phyloP scores from a whole-genome alignment of 2,797 vertebrate species.

The Tiaroga cobitis region DNA sequence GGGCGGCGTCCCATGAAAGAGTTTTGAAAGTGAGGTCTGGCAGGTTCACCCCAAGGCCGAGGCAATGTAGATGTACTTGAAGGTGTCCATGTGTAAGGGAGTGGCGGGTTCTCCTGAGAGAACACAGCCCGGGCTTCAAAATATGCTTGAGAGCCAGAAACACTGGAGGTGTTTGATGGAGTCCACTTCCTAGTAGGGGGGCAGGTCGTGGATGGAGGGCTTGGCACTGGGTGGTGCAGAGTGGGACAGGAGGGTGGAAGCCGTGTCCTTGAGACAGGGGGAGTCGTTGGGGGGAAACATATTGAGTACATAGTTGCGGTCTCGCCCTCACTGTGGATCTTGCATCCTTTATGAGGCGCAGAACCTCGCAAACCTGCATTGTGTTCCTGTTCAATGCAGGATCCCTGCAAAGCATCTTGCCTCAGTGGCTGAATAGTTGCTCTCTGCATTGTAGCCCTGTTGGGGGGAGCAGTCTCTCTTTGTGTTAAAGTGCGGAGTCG shows the following conservation, averaged over 20 bases:
- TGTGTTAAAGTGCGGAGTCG: slow-evolving; percentile 79
- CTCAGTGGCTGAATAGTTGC: slow-evolving; percentile 41
- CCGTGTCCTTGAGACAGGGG: slow-evolving; percentile 75
- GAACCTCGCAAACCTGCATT: slow-evolving; percentile 26
- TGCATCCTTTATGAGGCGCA: slow-evolving; percentile 52
- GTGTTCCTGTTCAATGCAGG: slow-evolving; percentile 29
- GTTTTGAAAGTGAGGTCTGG: slow-evolving; percentile 68
- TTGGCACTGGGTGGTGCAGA: slow-evolving; percentile 66
- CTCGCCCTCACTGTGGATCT: slow-evolving; percentile 61
- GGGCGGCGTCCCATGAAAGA: slow-evolving; percentile 71
- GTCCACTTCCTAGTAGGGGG: slow-evolving; percentile 49
- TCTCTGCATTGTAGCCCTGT: slow-evolving; percentile 64
- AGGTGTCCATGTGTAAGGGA: slow-evolving; percentile 66
- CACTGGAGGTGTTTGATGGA: slow-evolving; percentile 63
- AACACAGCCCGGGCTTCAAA: slow-evolving; percentile 82
- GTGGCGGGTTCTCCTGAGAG: slow-evolving; percentile 75
- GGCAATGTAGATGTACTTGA: slow-evolving; percentile 70
- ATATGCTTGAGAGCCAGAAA: slow-evolving; percentile 69
- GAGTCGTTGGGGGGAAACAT: slow-evolving; percentile 66
- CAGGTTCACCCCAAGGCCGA: slow-evolving; percentile 66
- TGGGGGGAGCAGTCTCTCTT: slow-evolving; percentile 81
- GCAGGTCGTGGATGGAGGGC: slow-evolving; percentile 57
- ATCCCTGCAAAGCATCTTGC: slow-evolving; percentile 52
- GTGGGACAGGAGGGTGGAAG: slow-evolving; percentile 72
- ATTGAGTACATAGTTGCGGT: slow-evolving; percentile 24